phyloP scores from a whole-genome alignment of 35 echinoderm and acorn worm genomes.

The Acanthaster planci region DNA sequence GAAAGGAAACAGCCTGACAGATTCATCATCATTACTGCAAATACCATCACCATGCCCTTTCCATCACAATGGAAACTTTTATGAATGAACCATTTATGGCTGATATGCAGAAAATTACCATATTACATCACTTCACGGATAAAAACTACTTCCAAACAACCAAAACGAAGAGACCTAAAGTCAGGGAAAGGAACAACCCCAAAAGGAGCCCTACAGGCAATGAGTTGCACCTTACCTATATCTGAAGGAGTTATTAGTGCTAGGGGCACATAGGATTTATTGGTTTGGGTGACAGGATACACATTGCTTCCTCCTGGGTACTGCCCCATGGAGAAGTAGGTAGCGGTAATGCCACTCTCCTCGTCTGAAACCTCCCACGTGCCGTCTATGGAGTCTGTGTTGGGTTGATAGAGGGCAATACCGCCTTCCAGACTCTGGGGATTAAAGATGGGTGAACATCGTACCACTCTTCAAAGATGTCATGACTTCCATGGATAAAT shows the following conservation, averaged over 20 bases:
- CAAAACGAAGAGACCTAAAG: neutral
- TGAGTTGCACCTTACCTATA: too few relatives aligned
- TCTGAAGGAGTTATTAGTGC: neutral
- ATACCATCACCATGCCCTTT: too few relatives aligned
- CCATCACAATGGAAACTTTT: too few relatives aligned
- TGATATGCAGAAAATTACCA: too few relatives aligned
- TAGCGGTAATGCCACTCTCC: neutral
- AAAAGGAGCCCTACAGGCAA: too few relatives aligned
- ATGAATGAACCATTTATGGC: too few relatives aligned
- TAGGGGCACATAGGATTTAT: neutral
- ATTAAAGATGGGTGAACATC: conserved; percentile 11
- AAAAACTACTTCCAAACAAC: neutral
- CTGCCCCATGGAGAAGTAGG: neutral
- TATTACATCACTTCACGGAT: neutral
- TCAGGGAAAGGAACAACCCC: too few relatives aligned
- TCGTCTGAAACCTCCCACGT: neutral
- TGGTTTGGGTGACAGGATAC: neutral
- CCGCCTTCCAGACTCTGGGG: neutral
- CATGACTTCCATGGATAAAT: too few relatives aligned
- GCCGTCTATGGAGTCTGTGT: neutral
- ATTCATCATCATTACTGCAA: too few relatives aligned
- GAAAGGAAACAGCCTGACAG: too few relatives aligned
- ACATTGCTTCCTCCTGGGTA: conserved; percentile 9
- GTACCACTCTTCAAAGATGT: too few relatives aligned
- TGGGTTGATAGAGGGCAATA: neutral